Evolutionary conservation across 1,140 invertebrate species (phyloP).

Genomic region (Drosophila burlai): DNA sequence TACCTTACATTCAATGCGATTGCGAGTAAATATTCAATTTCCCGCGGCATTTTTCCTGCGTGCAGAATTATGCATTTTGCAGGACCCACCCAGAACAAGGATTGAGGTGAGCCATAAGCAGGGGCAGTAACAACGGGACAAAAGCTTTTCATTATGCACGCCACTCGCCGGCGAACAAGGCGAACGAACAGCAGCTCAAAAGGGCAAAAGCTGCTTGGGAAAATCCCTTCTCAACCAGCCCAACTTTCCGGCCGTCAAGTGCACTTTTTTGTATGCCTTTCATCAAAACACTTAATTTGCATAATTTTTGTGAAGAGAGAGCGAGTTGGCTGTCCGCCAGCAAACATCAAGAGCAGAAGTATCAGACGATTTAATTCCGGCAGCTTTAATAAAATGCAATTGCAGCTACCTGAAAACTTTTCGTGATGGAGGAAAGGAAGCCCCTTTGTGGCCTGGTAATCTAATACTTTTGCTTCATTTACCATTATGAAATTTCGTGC

Average conservation of each 20-base stretch:
- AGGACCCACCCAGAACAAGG: conserved; percentile 11
- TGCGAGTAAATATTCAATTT: not conserved
- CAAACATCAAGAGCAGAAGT: conserved; percentile 23
- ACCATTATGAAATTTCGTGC: conserved; percentile 71
- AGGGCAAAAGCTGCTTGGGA: conserved; percentile 42
- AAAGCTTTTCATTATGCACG: conserved; percentile 63
- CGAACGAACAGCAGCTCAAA: conserved; percentile 53
- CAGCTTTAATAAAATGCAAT: conserved; percentile 74
- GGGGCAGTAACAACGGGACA: conserved; percentile 37
- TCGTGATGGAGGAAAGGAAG: not conserved
- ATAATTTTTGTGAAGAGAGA: conserved; percentile 71
- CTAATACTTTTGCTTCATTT: conserved; percentile 80
- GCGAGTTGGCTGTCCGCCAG: conserved; percentile 9
- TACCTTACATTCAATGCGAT: not conserved
- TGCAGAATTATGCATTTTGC: conserved; percentile 34
- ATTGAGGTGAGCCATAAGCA: conserved; percentile 46
- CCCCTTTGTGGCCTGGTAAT: conserved; percentile 58
- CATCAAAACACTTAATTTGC: conserved; percentile 82
- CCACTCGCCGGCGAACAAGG: conserved; percentile 44
- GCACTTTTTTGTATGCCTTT: conserved; percentile 73
- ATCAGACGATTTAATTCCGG: conserved; percentile 66
- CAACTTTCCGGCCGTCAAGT: conserved; percentile 55
- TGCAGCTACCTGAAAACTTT: conserved; percentile 39
- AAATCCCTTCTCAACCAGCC: conserved; percentile 3
- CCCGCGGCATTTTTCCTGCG: conserved; percentile 7